These are phyloP conservation scores for Dryobates pubescens DNA, from an alignment of 2,797 vertebrate species.

Conservation along the genomic window DNA sequence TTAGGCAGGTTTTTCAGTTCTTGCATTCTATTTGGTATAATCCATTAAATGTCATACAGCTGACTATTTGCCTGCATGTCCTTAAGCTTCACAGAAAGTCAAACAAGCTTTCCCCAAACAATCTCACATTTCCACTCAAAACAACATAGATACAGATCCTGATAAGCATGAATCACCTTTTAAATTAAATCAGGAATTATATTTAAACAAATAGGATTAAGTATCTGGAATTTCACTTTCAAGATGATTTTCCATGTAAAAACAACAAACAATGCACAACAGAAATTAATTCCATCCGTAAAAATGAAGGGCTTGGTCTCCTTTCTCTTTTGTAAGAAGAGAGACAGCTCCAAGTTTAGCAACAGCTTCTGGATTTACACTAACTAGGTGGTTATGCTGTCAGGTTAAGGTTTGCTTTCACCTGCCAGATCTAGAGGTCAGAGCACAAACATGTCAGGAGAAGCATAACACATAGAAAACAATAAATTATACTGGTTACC, in stretches of 20 bases:
- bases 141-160: not conserved
- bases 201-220: not conserved
- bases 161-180: not conserved
- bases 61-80: not conserved
- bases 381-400: not conserved
- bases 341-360: not conserved
- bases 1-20: not conserved
- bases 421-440: not conserved
- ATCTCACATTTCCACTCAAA: not conserved
- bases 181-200: not conserved
- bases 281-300: not conserved
- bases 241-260: not conserved
- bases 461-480: not conserved
- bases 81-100: not conserved
- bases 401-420: not conserved
- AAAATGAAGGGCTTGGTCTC: not conserved
- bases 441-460: not conserved
- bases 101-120: not conserved
- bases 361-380: not conserved
- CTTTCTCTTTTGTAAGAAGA: not conserved
- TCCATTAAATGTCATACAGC: not conserved
- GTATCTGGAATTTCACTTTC: not conserved
- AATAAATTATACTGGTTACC: not conserved
- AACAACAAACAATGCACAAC: not conserved
- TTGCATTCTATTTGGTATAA: not conserved